phyloP scores from a whole-genome alignment of 2,888 invertebrate species.

The Volucella inanis region DNA sequence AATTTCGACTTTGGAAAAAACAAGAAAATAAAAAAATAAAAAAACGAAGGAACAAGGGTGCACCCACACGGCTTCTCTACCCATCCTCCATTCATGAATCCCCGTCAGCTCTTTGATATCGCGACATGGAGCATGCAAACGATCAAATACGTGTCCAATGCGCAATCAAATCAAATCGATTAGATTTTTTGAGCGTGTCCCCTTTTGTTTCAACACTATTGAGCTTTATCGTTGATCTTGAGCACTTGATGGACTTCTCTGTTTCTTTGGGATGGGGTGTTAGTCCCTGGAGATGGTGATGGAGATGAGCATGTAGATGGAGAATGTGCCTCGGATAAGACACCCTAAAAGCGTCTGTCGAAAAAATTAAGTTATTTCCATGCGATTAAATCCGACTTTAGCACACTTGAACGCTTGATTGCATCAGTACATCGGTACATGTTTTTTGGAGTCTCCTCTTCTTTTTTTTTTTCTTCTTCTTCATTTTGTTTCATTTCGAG shows the following conservation, averaged over 20 bases:
- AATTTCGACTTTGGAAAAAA: constrained; percentile 42
- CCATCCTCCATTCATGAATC: background rate
- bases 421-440: constrained; percentile 71
- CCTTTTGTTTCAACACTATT: constrained; percentile 44
- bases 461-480: constrained; percentile 23
- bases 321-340: constrained; percentile 33
- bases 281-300: background rate
- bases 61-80: constrained; percentile 15
- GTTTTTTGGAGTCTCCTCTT: constrained; percentile 9
- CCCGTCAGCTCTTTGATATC: background rate
- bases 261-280: constrained; percentile 26
- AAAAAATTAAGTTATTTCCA: constrained; percentile 76
- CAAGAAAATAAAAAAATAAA: constrained; percentile 1
- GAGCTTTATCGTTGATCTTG: constrained; percentile 64
- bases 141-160: constrained; percentile 36
- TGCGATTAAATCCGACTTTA: constrained; percentile 77
- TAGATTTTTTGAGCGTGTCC: constrained; percentile 22
- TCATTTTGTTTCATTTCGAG: background rate
- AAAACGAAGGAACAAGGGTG: background rate
- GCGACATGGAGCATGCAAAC: constrained; percentile 39
- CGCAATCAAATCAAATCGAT: constrained; percentile 52
- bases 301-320: constrained; percentile 8
- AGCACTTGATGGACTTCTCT: constrained; percentile 58
- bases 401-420: constrained; percentile 72
- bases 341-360: constrained; percentile 1